Evolutionary conservation across 23 tunicate genomes (phyloP).

Genomic region (Aplidium turbinatum): DNA sequence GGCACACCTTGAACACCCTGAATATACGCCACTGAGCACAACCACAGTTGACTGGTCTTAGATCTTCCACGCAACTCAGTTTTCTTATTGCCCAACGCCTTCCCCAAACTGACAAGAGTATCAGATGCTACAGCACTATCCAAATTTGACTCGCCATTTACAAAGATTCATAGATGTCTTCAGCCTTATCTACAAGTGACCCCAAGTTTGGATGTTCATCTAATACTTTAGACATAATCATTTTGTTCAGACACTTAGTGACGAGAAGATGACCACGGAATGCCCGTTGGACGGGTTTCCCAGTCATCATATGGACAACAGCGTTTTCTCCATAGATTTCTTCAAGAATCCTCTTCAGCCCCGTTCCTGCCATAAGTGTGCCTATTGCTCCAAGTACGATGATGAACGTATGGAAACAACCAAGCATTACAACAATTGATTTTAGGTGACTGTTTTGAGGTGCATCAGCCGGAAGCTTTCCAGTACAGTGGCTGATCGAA

Average conservation of each 20-base stretch:
- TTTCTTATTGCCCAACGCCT: constrained; percentile 21
- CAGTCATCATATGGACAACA: constrained; percentile 4
- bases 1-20: too few species aligned
- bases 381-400: constrained; percentile 5
- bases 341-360: constrained; percentile 1
- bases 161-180: constrained; percentile 4
- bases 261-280: constrained; percentile 5
- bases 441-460: constrained; percentile 2
- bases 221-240: neutral
- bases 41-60: constrained; percentile 9
- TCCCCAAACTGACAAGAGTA: constrained; percentile 19
- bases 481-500: constrained; percentile 3
- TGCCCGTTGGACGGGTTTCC: constrained; percentile 7
- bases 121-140: constrained; percentile 8
- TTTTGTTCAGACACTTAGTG: constrained; percentile 2
- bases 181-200: constrained; percentile 5
- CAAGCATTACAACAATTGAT: constrained; percentile 6
- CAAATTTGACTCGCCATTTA: constrained; percentile 5
- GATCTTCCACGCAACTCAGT: too few species aligned
- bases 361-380: constrained; percentile 2
- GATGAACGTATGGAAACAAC: constrained; percentile 4
- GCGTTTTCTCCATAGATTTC: constrained; percentile 5
- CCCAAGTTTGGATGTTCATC: constrained; percentile 3
- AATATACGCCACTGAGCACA: neutral
- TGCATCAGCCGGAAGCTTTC: constrained; percentile 4